These are phyloP conservation scores for Himalopsyche kuldschensis DNA, from an alignment of 2,888 invertebrate genomes.

Conservation along the genomic window DNA sequence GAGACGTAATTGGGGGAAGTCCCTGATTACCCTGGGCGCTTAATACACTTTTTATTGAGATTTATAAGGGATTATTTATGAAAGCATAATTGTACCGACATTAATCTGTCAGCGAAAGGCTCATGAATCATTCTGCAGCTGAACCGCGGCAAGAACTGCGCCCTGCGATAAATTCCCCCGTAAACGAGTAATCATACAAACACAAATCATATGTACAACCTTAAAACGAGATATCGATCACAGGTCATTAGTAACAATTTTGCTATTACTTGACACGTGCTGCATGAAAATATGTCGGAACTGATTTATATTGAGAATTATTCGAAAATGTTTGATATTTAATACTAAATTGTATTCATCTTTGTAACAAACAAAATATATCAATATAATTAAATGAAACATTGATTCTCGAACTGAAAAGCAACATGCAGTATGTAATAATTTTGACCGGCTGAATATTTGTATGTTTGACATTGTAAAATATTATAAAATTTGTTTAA, in stretches of 20 bases:
- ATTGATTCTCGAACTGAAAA: too few relatives aligned
- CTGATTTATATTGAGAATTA: too few relatives aligned
- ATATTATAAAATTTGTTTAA: too few relatives aligned
- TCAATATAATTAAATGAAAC: too few relatives aligned
- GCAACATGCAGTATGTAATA: too few relatives aligned
- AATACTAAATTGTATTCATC: too few relatives aligned
- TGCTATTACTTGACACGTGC: neutral
- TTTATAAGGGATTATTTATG: constrained; percentile 36
- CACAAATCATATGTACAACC: constrained; percentile 34
- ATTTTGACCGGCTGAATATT: too few relatives aligned
- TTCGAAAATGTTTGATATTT: too few relatives aligned
- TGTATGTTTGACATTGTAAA: too few relatives aligned
- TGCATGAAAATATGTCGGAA: neutral
- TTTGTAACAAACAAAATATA: too few relatives aligned
- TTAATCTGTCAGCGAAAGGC: constrained; percentile 31
- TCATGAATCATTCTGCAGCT: constrained; percentile 28
- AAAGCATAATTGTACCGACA: constrained; percentile 38
- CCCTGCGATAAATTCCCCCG: constrained; percentile 12
- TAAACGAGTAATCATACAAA: constrained; percentile 29
- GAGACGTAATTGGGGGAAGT: constrained; percentile 12
- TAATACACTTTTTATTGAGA: constrained; percentile 28
- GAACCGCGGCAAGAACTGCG: constrained; percentile 5
- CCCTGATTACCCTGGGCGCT: constrained; percentile 6
- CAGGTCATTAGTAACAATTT: constrained; percentile 16
- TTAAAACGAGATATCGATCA: constrained; percentile 28